Evolutionary conservation across 1,140 invertebrate species (phyloP).

Genomic region (Drosophila burlai): DNA sequence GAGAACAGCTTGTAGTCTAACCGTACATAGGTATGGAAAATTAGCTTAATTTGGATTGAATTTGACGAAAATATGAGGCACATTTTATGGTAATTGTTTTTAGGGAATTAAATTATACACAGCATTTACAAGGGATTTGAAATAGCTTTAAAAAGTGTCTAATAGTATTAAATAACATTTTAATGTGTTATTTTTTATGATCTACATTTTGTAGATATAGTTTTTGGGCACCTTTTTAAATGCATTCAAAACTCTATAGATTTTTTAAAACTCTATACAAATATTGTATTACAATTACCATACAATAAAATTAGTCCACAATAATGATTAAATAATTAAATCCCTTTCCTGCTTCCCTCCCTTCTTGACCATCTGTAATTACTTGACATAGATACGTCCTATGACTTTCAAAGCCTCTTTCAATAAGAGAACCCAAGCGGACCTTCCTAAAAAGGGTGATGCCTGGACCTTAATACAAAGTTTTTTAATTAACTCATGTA

Average conservation of each 20-base stretch:
- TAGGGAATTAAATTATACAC: background rate
- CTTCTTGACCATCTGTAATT: slow-evolving; percentile 3
- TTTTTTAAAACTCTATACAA: background rate
- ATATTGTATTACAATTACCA: background rate
- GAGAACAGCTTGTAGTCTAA: background rate
- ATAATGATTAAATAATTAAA: background rate
- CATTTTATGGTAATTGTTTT: background rate
- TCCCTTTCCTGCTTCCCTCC: background rate
- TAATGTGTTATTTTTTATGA: background rate
- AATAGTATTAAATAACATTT: background rate
- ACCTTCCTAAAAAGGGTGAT: slow-evolving; percentile 1
- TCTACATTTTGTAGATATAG: background rate
- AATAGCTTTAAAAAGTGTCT: background rate
- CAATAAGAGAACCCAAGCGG: background rate
- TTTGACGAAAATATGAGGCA: too few species aligned
- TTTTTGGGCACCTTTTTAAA: background rate
- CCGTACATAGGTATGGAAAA: background rate
- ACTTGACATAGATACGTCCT: slow-evolving; percentile 15
- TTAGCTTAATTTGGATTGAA: background rate
- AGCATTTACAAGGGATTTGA: background rate
- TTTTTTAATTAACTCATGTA: slow-evolving; percentile 80
- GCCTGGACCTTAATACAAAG: slow-evolving; percentile 51
- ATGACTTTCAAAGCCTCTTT: slow-evolving; percentile 5
- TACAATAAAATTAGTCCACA: background rate
- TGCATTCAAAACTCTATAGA: background rate